A percentile compares a stretch with the other conserved stretches of the same genome.
Conservation (phyloP, 2,888 invertebrate species). For the Cephus sareptanus region DNA sequence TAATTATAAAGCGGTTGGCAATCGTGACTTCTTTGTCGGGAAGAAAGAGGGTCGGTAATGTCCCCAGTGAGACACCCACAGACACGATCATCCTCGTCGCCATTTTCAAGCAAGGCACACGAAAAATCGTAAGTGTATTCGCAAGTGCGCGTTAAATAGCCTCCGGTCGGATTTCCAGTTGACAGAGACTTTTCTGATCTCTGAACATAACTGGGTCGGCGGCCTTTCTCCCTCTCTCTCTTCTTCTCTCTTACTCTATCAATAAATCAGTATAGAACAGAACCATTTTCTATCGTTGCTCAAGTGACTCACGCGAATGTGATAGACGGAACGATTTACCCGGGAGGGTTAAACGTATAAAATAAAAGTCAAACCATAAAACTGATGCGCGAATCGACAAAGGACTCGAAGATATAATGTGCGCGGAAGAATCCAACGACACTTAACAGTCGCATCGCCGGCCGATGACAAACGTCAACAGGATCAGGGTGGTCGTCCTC, state of each 20-base stretch:
- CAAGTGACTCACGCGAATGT: not conserved
- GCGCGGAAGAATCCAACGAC: conserved; percentile 39
- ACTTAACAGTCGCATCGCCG: conserved; percentile 39
- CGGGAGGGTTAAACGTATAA: not conserved
- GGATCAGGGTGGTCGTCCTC: conserved; percentile 83
- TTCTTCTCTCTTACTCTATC: not conserved
- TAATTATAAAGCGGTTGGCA: conserved; percentile 37
- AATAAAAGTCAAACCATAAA: not conserved
- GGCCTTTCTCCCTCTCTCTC: too few relatives aligned
- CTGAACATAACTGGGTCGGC: not conserved
- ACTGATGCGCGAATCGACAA: conserved; percentile 4
- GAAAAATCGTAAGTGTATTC: not conserved
- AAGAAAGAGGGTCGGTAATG: not conserved
- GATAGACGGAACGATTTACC: not conserved
- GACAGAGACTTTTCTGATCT: not conserved
- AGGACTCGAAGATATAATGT: conserved; percentile 28
- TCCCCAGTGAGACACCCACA: not conserved
- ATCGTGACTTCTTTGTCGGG: conserved; percentile 24
- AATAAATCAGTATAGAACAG: not conserved
- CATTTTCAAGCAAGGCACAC: not conserved
- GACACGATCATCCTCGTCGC: not conserved
- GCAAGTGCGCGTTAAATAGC: not conserved
- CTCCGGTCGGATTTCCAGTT: not conserved
- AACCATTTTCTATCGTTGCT: not conserved
- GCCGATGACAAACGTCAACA: conserved; percentile 81